Percentiles rank a stretch among this genome's conserved stretches.
These are phyloP conservation scores for Leontopithecus rosalia DNA, from an alignment of 2,797 vertebrate species.

Conservation along the genomic window DNA sequence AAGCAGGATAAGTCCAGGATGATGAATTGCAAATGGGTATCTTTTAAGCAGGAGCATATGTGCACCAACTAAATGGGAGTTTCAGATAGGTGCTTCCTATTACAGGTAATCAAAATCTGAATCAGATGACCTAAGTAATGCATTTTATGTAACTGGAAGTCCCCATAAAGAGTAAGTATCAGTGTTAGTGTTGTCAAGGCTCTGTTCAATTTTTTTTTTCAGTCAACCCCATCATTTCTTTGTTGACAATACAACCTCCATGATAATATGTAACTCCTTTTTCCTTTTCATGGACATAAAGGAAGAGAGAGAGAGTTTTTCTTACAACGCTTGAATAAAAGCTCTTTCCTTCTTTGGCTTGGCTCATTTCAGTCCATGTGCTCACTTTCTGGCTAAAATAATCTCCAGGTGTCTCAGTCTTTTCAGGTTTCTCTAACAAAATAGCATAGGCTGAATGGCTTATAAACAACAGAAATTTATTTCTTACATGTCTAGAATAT, in stretches of 20 bases:
- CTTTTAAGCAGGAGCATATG: background rate
- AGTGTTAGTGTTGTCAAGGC: background rate
- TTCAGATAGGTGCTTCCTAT: background rate
- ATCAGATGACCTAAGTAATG: background rate
- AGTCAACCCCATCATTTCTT: background rate
- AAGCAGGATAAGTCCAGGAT: background rate
- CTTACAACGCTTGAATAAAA: background rate
- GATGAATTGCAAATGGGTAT: background rate
- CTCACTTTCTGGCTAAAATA: background rate
- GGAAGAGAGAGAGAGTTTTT: background rate
- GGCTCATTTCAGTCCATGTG: background rate
- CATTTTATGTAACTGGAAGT: background rate
- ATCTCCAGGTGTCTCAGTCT: background rate
- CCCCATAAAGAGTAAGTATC: background rate
- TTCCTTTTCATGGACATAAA: background rate
- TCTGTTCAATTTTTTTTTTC: background rate
- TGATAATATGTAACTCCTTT: background rate
- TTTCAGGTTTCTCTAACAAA: background rate
- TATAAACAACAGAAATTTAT: background rate
- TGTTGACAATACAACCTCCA: background rate
- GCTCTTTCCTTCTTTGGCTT: background rate
- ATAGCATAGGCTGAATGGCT: background rate
- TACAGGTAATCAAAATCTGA: background rate
- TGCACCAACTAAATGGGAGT: background rate
- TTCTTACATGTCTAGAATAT: background rate